Base-by-base conservation (phyloP, 2,888 invertebrate species). In the Pristionchus exspectatus region DNA sequence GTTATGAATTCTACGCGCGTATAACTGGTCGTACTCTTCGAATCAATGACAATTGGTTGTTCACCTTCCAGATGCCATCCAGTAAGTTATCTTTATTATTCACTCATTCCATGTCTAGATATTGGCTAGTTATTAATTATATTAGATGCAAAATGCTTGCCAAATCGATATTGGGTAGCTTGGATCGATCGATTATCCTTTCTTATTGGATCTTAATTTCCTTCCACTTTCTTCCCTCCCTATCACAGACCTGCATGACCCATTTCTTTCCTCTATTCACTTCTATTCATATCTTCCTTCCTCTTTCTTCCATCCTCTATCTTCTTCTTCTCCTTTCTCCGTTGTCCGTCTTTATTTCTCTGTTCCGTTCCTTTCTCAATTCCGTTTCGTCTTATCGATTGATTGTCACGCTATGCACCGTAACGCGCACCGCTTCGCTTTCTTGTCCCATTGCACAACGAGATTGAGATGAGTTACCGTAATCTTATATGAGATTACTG, bases 21-120 rank as follows among this genome's bases (percentile, higher is more conserved):
- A 98, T 98, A 90, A 98, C 98, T 33, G 98, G 98, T 0, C 96
- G 98, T 89, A 97, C 98, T 92, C 96, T 98, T 92, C 97, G 98
- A 94, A 97, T 98, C 88, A 97, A 97, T 96, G 98, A 98, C 95
- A 98, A 98, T 96, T 98, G 98, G 98, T 98, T 98, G 94, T 98
- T 98, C 96, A 97, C 98, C 93, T 98, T 98, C 96, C 94, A 95
- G 81, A 94, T 93, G 90, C 95, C 95, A 74, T 93, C 94, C 89
- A 95, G 95, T 95, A 90, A 93, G 94, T 94, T 54, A 1, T 72
- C 74, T 74, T 50, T 38, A 63, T 24, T 38, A n/a, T 63, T 27
- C 33, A 27, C 33, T 86, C 85, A 86, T 24, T 63, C 1, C n/a
- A 24, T 86, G 85, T 63, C 9, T 21, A 54, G 14, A n/a, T 10